Evolutionary conservation across 2,888 invertebrate genomes (phyloP).

Genomic region (Plebejus melissa): DNA sequence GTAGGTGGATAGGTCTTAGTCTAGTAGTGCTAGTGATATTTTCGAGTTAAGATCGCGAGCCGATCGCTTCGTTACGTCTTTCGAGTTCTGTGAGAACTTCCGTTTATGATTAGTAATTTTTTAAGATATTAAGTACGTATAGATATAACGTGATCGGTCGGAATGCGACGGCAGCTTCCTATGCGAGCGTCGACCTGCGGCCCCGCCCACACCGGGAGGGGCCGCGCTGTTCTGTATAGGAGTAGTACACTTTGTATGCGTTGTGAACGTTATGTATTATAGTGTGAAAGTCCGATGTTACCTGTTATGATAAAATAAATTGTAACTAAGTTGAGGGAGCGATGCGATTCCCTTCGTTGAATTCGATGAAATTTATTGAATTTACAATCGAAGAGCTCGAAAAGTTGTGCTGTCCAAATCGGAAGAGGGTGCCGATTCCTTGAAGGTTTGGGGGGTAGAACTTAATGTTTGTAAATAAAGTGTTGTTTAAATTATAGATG

Average conservation of each 20-base stretch:
- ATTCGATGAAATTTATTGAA: constrained; percentile 23
- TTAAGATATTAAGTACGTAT: constrained; percentile 52
- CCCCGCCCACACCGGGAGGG: constrained; percentile 49
- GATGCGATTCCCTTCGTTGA: constrained; percentile 33
- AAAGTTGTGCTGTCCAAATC: constrained; percentile 7
- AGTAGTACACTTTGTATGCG: constrained; percentile 70
- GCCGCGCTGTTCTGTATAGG: constrained; percentile 77
- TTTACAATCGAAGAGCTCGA: constrained; percentile 1
- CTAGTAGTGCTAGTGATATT: constrained; percentile 73
- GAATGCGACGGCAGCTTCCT: constrained; percentile 65
- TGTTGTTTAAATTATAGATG: constrained; percentile 73
- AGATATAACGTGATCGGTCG: constrained; percentile 52
- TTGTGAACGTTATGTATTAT: constrained; percentile 78
- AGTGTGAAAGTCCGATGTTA: constrained; percentile 78
- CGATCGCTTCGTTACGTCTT: constrained; percentile 42
- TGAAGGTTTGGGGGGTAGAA: constrained; percentile 33
- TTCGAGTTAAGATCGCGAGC: constrained; percentile 59
- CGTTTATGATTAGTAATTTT: constrained; percentile 47
- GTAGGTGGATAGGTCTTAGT: constrained; percentile 43
- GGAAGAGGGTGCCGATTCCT: constrained; percentile 23
- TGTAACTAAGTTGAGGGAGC: constrained; percentile 60
- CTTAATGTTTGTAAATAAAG: constrained; percentile 65
- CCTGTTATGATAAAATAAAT: constrained; percentile 78
- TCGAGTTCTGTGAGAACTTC: constrained; percentile 55
- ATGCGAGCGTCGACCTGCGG: constrained; percentile 54